Evolutionary conservation across 2,113 vertebrate genomes (phyloP).

Genomic region (Cebidichthys violaceus): DNA sequence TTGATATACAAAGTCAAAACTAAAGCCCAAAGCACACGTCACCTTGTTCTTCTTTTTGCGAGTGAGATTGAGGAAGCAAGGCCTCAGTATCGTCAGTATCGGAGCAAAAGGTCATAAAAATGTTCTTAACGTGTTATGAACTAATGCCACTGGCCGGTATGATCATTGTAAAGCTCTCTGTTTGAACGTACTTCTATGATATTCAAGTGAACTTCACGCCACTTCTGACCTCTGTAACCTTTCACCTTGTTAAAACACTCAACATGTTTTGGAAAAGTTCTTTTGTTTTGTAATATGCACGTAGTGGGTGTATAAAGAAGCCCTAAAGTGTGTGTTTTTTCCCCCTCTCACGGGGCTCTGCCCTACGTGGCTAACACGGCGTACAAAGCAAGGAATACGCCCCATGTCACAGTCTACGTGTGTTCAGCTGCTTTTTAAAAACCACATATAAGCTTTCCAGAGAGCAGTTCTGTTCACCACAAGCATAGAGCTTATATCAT

Average conservation of each 20-base stretch:
- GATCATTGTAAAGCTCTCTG: not conserved
- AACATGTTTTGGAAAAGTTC: slow-evolving; percentile 15
- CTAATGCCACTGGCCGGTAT: not conserved
- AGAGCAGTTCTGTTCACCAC: slow-evolving; percentile 62
- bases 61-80: not conserved
- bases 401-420: slow-evolving; percentile 66
- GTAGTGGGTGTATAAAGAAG: slow-evolving; percentile 37
- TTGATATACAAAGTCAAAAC: not conserved
- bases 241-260: slow-evolving; percentile 14
- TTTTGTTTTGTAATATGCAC: slow-evolving; percentile 35
- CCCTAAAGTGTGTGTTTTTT: slow-evolving; percentile 3
- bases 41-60: not conserved
- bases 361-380: slow-evolving; percentile 59
- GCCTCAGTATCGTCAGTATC: not conserved
- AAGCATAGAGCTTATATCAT: slow-evolving; percentile 15
- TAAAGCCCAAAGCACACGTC: not conserved
- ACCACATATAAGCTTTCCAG: slow-evolving; percentile 71
- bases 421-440: slow-evolving; percentile 64
- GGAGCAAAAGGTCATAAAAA: not conserved
- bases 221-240: slow-evolving; percentile 50
- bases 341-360: slow-evolving; percentile 6
- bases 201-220: slow-evolving; percentile 34
- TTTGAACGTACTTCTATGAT: not conserved
- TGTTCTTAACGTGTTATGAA: not conserved
- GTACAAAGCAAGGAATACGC: slow-evolving; percentile 65